These are phyloP conservation scores for Cotesia glomerata DNA, from an alignment of 1,140 invertebrate genomes.

Conservation along the genomic window DNA sequence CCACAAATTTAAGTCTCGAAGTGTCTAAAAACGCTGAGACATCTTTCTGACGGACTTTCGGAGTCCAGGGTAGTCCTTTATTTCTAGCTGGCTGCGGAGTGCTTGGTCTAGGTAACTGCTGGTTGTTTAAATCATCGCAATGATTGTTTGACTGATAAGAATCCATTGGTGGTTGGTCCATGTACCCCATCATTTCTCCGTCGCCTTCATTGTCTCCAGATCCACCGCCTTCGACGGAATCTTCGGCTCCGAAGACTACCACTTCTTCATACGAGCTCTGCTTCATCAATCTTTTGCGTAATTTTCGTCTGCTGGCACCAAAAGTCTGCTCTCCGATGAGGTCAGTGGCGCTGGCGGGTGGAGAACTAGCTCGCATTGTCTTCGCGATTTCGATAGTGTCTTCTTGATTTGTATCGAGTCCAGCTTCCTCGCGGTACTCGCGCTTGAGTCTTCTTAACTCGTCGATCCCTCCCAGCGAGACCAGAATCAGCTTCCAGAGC, in stretches of 20 bases:
- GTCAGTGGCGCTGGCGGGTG: conserved; percentile 91
- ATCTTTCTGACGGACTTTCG: conserved; percentile 94
- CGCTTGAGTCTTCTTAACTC: conserved; percentile 78
- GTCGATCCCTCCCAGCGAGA: conserved; percentile 88
- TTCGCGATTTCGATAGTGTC: conserved; percentile 93
- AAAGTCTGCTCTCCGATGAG: conserved; percentile 85
- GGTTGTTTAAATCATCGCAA: conserved; percentile 46
- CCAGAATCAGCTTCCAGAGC: conserved; percentile 92
- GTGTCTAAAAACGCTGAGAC: conserved; percentile 90
- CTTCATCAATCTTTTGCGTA: conserved; percentile 73
- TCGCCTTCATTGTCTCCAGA: conserved; percentile 46
- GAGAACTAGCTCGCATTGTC: conserved; percentile 92
- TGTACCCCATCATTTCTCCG: conserved; percentile 44
- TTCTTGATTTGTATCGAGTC: conserved; percentile 79
- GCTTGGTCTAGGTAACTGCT: conserved; percentile 53
- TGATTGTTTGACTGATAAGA: conserved; percentile 46
- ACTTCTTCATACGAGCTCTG: conserved; percentile 88
- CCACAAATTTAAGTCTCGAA: conserved; percentile 93
- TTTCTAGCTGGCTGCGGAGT: conserved; percentile 58
- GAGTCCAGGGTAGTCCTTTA: conserved; percentile 86
- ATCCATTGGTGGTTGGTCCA: conserved; percentile 36
- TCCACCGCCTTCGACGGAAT: conserved; percentile 51
- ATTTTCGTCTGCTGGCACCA: conserved; percentile 55
- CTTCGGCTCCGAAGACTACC: conserved; percentile 47
- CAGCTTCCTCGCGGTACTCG: conserved; percentile 73